Conservation (phyloP, 2,113 vertebrate genomes). For the Beaufortia kweichowensis region DNA sequence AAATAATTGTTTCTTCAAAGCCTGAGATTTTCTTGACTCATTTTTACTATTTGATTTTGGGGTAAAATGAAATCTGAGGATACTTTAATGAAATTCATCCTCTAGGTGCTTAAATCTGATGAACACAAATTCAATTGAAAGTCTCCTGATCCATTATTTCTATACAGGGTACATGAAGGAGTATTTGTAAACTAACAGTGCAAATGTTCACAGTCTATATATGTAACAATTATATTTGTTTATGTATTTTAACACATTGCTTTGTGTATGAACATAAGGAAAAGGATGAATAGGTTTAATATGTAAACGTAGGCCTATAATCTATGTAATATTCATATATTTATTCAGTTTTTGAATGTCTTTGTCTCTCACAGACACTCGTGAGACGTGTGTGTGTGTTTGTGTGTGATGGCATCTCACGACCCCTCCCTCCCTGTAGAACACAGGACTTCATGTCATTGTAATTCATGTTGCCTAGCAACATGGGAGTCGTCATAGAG, state of each 20-base stretch:
- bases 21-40: background rate
- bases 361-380: background rate
- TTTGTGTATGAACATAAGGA: too few relatives aligned
- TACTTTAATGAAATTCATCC: background rate
- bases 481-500: constrained; percentile 57
- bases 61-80: background rate
- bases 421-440: constrained; percentile 52
- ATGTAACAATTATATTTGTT: too few relatives aligned
- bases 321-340: background rate
- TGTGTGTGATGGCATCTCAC: constrained; percentile 41
- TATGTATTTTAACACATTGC: too few relatives aligned
- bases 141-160: background rate
- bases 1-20: too few relatives aligned
- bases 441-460: constrained; percentile 58
- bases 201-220: too few relatives aligned
- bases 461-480: constrained; percentile 62
- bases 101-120: too few relatives aligned
- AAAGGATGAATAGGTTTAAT: too few relatives aligned
- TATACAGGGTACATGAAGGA: too few relatives aligned
- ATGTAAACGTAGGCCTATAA: background rate
- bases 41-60: too few relatives aligned
- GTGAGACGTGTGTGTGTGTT: too few relatives aligned
- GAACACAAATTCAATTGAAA: background rate
- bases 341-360: background rate
- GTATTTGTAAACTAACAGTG: too few relatives aligned